Base-by-base conservation (phyloP, 1,140 invertebrate species). In the Plectrocnemia conspersa region DNA sequence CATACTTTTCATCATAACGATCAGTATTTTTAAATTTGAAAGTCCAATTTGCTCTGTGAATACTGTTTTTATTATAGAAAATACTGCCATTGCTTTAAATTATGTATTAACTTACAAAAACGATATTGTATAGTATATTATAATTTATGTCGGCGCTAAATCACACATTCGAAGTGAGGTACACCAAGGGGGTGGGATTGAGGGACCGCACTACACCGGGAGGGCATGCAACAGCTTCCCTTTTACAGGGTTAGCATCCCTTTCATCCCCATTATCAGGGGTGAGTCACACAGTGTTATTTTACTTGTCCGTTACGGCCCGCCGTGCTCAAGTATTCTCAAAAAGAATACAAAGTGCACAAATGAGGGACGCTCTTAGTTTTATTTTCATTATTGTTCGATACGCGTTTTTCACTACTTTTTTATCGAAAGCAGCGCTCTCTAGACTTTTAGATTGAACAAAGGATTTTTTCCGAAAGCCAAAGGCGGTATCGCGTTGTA, bases 291-390 rank as follows among this genome's bases (percentile, higher is more conserved):
- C 44, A 16, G 45, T 59, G 46, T 55, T 59, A 54, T 54, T 55
- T 58, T 47, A 44, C 56, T 58, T 58, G 45, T 29, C 56, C 56
- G 46, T 41, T 57, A 50, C 38, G 47, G 55, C 35, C 27, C 32
- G 36, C 16, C n/a, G 19, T 40, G 36, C 58, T 59, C 38, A 52
- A 59, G 58, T 52, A 59, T 59, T 55, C 58, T 52, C 58, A 59
- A 59, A 59, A 59, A 59, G 58, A 59, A 59, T 59, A 47, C 47
- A 52, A n/a, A 29, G 27, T 6, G 27, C 6, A 29, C 18, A 38
- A 7, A 38, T 13, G 35, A 13, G 18, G 5, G 35, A 1, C 36
- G 16, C 36, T 40, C 16, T 36, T 36, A 40, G 4, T 3, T 16
- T 3, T 40, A 40, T 16, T 3, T 40, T 40, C 6, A 7, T 29